Evolutionary conservation across 2,797 vertebrate species (phyloP).

Genomic region (Lepilemur septentrionalis): DNA sequence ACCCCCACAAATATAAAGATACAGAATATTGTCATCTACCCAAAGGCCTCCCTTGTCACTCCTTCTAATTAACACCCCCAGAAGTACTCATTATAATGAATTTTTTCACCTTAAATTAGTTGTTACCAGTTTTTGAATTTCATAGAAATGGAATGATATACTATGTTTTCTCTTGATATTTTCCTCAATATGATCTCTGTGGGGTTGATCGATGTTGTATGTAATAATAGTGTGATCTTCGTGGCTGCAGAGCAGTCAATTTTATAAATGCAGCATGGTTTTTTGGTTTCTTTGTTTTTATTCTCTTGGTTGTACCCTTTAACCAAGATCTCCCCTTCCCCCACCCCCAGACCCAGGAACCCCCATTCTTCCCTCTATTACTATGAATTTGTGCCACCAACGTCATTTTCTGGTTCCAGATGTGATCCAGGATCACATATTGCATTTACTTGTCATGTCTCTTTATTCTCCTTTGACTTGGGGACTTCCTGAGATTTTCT

Average conservation of each 20-base stretch:
- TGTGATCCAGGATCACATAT: no score
- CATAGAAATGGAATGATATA: background rate
- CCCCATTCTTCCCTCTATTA: no score
- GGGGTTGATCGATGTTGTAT: background rate
- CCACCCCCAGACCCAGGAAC: no score
- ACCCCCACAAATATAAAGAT: background rate
- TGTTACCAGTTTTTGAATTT: background rate
- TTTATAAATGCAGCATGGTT: background rate
- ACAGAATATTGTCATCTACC: background rate
- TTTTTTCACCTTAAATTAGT: background rate
- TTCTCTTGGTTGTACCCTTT: background rate
- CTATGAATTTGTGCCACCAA: no score
- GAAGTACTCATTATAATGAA: background rate
- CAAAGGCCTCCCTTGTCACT: background rate
- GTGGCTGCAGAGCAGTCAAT: background rate
- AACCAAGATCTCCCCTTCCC: background rate
- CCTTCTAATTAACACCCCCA: background rate
- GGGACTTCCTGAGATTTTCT: no score
- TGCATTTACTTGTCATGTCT: no score
- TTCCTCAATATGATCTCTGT: background rate
- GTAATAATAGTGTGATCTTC: background rate
- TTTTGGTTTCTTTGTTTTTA: background rate
- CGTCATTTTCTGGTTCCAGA: no score
- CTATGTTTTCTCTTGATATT: background rate
- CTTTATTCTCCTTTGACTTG: no score